phyloP scores from a whole-genome alignment of 2,888 invertebrate species.

The Anorthoa munda region DNA sequence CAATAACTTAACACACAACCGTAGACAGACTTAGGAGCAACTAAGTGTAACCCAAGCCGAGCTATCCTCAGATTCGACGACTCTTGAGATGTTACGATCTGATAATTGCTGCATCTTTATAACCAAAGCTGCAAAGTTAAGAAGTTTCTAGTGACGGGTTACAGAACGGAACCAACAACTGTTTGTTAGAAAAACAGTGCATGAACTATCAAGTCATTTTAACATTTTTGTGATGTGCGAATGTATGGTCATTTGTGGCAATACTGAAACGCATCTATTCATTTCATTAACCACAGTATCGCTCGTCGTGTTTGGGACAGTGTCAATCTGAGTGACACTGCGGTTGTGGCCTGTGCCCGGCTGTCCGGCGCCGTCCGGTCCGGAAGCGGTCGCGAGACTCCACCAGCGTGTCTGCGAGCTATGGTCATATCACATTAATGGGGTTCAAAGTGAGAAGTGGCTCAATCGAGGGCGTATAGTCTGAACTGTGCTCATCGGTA shows the following conservation, averaged over 20 bases:
- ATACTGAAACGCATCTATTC: neutral
- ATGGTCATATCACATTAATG: neutral
- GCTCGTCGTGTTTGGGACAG: neutral
- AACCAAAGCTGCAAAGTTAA: neutral
- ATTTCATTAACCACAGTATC: neutral
- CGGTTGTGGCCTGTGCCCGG: neutral
- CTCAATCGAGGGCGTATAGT: neutral
- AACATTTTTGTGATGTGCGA: neutral
- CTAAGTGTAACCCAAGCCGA: neutral
- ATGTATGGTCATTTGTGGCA: neutral
- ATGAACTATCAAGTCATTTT: no score
- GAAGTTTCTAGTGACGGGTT: neutral
- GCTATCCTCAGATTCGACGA: no score
- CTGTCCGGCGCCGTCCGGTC: neutral
- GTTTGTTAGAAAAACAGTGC: no score
- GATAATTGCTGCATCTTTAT: neutral
- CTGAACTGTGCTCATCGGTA: neutral
- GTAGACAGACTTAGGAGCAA: neutral
- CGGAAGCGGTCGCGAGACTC: neutral
- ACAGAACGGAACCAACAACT: neutral
- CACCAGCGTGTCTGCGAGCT: neutral
- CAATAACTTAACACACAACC: constrained; percentile 10
- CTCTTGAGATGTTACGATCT: neutral
- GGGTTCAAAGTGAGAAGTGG: neutral
- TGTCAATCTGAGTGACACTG: constrained; percentile 9